A percentile compares a stretch with the other conserved stretches of the same genome.
Evolutionary conservation across 2,888 invertebrate species (phyloP).

Genomic region (Podabrus alpinus): DNA sequence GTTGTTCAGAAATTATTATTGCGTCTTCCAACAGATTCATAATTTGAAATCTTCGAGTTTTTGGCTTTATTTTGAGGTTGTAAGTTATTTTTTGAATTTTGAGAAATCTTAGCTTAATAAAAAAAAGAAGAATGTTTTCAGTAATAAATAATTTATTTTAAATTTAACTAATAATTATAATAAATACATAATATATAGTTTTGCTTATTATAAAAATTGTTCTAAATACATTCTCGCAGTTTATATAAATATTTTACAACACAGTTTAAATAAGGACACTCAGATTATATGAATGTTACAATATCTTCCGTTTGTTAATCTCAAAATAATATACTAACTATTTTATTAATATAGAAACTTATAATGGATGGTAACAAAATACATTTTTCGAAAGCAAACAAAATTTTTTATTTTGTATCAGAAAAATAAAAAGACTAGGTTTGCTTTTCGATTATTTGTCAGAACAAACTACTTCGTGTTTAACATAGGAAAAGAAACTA

Average conservation of each 20-base stretch:
- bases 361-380: neutral
- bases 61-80: too few species aligned
- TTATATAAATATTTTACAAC: conserved; percentile 35
- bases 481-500: neutral
- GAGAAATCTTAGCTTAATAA: too few species aligned
- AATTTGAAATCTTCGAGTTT: too few species aligned
- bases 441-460: neutral
- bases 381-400: neutral
- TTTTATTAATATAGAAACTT: neutral
- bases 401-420: neutral
- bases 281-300: conserved; percentile 36
- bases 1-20: too few species aligned
- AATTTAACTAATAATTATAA: conserved; percentile 47
- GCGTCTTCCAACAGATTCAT: too few species aligned
- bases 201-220: conserved; percentile 23
- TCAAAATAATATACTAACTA: conserved; percentile 7
- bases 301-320: conserved; percentile 44
- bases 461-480: neutral
- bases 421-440: neutral
- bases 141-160: conserved; percentile 52
- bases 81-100: too few species aligned
- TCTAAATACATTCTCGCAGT: conserved; percentile 36
- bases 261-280: conserved; percentile 46
- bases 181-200: conserved; percentile 48
- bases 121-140: conserved; percentile 19